Conservation (phyloP, 2,888 invertebrate genomes). For the Cryptocheilus praepositus region DNA sequence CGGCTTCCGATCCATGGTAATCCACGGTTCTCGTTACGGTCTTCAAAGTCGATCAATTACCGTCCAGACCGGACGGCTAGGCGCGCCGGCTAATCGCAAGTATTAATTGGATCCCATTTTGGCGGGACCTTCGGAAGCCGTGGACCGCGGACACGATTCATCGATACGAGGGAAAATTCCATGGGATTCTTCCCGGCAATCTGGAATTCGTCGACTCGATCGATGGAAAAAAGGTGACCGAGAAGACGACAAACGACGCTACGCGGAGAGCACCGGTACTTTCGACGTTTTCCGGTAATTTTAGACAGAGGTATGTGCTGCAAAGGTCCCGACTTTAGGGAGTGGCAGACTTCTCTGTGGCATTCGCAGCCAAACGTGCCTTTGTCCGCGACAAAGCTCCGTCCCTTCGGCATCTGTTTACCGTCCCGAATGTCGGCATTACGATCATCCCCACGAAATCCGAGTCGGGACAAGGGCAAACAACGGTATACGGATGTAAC, state of each 20-base stretch:
- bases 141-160: not conserved
- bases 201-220: no score
- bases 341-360: not conserved
- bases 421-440: no score
- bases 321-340: no score
- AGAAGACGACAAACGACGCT: no score
- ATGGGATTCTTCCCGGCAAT: no score
- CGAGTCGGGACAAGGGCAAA: constrained; percentile 5
- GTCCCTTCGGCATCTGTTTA: no score
- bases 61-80: constrained; percentile 20
- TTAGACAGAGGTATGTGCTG: no score
- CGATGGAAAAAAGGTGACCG: no score
- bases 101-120: constrained; percentile 47
- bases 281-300: no score
- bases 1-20: constrained; percentile 5
- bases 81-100: constrained; percentile 45
- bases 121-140: constrained; percentile 27
- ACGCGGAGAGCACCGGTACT: no score
- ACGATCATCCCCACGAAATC: not conserved
- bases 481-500: not conserved
- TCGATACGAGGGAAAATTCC: constrained; percentile 9
- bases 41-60: constrained; percentile 26
- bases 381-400: no score
- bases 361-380: constrained; percentile 5
- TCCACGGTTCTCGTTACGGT: constrained; percentile 13